Percentiles rank a stretch among this genome's conserved stretches.
phyloP scores from a whole-genome alignment of 2,888 invertebrate genomes.

The Eledone cirrhosa region DNA sequence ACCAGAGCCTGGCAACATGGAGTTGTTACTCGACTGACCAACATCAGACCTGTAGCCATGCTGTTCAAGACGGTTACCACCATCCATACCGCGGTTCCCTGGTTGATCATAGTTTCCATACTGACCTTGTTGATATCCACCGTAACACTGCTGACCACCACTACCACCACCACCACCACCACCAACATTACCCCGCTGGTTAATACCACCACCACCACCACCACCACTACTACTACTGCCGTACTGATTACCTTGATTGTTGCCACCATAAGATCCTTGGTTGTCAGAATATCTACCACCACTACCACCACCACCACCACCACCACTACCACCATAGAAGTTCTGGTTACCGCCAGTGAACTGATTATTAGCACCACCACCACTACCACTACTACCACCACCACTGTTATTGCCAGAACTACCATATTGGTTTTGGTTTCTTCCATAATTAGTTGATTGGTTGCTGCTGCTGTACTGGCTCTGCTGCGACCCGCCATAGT shows the following conservation, averaged over 20 bases:
- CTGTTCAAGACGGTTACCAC: neutral
- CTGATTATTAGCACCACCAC: neutral
- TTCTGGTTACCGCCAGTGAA: neutral
- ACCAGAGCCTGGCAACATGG: neutral
- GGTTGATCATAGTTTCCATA: conserved; percentile 9
- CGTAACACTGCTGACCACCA: conserved; percentile 11
- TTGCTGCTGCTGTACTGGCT: neutral
- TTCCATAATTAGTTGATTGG: neutral
- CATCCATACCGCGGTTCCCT: neutral
- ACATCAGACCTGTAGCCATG: neutral
- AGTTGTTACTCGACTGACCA: neutral
- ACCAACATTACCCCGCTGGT: conserved; percentile 9
- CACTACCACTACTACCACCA: neutral
- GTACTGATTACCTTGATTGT: neutral
- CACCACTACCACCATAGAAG: neutral
- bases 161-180: conserved; percentile 13
- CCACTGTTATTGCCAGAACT: neutral
- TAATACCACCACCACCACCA: neutral
- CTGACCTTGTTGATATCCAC: conserved; percentile 8
- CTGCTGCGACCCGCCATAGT: neutral
- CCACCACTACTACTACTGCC: neutral
- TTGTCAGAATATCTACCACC: neutral
- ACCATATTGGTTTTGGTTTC: neutral
- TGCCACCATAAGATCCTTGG: neutral
- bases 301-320: neutral